Evolutionary conservation across 2,888 invertebrate genomes (phyloP).

Genomic region (Gymnosoma rotundatum): DNA sequence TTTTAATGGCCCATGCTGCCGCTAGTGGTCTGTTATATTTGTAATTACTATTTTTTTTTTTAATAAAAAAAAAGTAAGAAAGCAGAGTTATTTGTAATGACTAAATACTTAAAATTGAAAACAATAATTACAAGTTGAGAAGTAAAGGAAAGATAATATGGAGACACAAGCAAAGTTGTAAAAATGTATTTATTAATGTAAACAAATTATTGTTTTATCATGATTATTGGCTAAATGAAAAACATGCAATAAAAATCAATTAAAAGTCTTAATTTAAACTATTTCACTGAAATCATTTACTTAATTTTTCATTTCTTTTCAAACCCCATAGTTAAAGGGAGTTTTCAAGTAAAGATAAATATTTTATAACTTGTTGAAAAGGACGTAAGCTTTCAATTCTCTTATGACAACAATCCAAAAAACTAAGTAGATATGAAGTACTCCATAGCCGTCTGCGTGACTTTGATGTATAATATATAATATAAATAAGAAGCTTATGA

Average conservation of each 20-base stretch:
- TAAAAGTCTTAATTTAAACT: not conserved
- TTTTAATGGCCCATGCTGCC: constrained; percentile 93
- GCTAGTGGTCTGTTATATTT: constrained; percentile 84
- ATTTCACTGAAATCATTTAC: not conserved
- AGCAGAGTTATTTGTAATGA: constrained; percentile 26
- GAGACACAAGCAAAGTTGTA: constrained; percentile 54
- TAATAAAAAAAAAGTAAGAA: constrained; percentile 8
- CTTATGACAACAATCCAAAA: no score
- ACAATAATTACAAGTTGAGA: constrained; percentile 51
- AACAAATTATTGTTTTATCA: not conserved
- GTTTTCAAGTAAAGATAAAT: no score
- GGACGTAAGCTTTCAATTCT: no score
- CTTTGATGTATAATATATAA: no score
- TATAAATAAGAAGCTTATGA: no score
- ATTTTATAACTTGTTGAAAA: no score
- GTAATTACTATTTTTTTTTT: constrained; percentile 73
- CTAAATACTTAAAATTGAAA: constrained; percentile 50
- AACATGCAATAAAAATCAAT: not conserved
- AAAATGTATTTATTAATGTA: constrained; percentile 49
- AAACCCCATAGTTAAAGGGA: no score
- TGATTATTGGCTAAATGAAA: not conserved
- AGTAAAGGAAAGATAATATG: constrained; percentile 11
- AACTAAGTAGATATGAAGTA: no score
- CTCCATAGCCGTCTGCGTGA: no score
- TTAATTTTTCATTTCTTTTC: no score